Evolutionary conservation across 1,140 invertebrate genomes (phyloP).

Genomic region (Andrena cerasifolii): DNA sequence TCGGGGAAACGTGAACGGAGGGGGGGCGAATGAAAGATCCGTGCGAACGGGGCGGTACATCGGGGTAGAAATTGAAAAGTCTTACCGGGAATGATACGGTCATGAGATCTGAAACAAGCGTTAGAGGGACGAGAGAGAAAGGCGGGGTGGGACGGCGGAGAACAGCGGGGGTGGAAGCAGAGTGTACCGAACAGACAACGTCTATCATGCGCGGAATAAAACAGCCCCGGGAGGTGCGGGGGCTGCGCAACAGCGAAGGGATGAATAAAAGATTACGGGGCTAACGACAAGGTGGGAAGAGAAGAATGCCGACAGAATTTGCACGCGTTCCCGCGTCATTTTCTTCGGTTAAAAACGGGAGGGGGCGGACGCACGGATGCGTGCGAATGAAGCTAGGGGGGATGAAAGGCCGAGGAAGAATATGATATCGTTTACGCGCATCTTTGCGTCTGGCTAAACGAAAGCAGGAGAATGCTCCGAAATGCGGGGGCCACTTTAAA

Average conservation of each 20-base stretch:
- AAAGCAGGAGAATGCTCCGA: not conserved
- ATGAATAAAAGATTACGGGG: constrained; percentile 38
- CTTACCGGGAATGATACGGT: not conserved
- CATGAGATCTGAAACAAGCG: not conserved
- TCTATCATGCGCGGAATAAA: constrained; percentile 13
- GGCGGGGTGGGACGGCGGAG: not conserved
- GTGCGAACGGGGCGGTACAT: not conserved
- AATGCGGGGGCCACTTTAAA: not conserved
- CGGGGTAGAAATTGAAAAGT: constrained; percentile 13
- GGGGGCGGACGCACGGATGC: constrained; percentile 6
- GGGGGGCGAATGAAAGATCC: not conserved
- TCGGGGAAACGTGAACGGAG: not conserved
- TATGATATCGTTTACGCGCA: constrained; percentile 27
- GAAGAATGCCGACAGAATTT: constrained; percentile 13
- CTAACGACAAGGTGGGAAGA: not conserved
- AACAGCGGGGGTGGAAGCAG: no score
- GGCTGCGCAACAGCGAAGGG: not conserved
- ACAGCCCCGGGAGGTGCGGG: not conserved
- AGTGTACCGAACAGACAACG: constrained; percentile 23
- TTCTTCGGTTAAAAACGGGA: not conserved
- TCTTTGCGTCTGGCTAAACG: constrained; percentile 18
- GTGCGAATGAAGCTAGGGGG: not conserved
- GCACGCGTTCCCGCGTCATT: not conserved
- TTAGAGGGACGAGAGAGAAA: no score
- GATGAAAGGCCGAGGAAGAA: not conserved